phyloP scores from a whole-genome alignment of 2,113 vertebrate genomes.

The Microtus pennsylvanicus region DNA sequence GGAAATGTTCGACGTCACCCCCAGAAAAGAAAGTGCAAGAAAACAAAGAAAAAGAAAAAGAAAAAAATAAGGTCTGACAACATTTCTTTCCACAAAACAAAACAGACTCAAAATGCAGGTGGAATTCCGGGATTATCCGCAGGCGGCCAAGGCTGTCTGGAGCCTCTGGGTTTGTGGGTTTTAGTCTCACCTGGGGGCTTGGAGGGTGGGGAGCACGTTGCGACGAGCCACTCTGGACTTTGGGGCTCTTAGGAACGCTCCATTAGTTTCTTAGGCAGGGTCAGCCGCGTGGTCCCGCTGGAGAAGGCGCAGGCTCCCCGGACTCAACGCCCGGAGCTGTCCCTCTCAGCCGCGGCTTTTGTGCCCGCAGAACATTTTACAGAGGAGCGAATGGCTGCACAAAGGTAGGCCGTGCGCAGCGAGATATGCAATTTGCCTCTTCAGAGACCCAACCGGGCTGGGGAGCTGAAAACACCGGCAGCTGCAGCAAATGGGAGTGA shows the following conservation, averaged over 20 bases:
- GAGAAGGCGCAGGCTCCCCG: constrained; percentile 62
- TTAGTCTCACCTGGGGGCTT: constrained; percentile 84
- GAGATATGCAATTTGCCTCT: constrained; percentile 69
- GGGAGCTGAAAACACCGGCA: constrained; percentile 72
- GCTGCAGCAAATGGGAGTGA: constrained; percentile 73
- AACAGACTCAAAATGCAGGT: constrained; percentile 18
- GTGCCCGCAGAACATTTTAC: constrained; percentile 76
- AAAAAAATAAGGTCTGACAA: neutral
- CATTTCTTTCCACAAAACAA: constrained; percentile 55
- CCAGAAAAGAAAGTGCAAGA: constrained; percentile 58
- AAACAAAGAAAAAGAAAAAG: constrained; percentile 50
- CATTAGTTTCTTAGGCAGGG: constrained; percentile 66
- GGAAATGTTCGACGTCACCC: constrained; percentile 52
- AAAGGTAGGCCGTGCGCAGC: constrained; percentile 79
- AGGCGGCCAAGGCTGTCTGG: neutral
- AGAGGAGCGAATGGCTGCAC: constrained; percentile 73
- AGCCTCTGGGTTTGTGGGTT: neutral
- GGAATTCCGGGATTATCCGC: neutral
- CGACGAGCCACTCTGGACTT: constrained; percentile 64
- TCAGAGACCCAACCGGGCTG: constrained; percentile 55
- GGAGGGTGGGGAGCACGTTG: constrained; percentile 70
- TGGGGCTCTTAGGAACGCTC: constrained; percentile 79
- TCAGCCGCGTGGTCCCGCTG: neutral
- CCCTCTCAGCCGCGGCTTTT: constrained; percentile 83
- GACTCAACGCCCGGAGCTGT: neutral